Evolutionary conservation across 2,797 vertebrate genomes (phyloP), one percentile per base, ranked within the genome.

Genomic region (Pangasius mekongensis): DNA sequence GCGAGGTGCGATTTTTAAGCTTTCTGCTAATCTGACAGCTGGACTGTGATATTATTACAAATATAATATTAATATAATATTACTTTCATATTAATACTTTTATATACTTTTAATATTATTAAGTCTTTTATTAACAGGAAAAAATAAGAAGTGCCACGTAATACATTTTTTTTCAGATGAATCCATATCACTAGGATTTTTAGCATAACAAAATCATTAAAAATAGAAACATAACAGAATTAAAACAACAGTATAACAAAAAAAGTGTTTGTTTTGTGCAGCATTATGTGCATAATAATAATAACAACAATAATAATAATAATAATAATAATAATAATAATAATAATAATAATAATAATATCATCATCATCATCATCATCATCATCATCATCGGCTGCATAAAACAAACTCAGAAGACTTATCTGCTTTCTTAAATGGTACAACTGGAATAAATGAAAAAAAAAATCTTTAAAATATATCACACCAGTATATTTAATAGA

Each of bases 1-100:
- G 73, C 66, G 78, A 54, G 43, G 47, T 6, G 71, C 14, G 5
- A 52, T 49, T 49, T 84, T 87, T 39, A 87, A 67, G 39, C 36
- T 81, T 85, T 49, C 22, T 5, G 33, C 54, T 39, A 69, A 56
- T 60, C 13, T 64, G 56, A 52, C 11, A 74, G 11, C 7, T 62
- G 52, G 14, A 27, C 33, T 62, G 2, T 52, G 33, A 86, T 76
- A 43, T 36, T 8, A 58, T 52, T 52, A 33, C n/a, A 54, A 49
- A 11, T 47, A 47, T 47, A 47, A 47, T 47, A 47, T 54, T 56
- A 30, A 4, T 8, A n/a, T 52, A 27, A 49, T 27, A 78, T 78
- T 10, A 78, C 76, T 18, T 71, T 71, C 20, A 36, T 6, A 71
- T 22, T 0, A 71, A 33, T 33, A 13, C 27, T 11, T n/a, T n/a